A percentile compares a stretch with the other conserved stretches of the same genome.
Evolutionary conservation across 2,888 invertebrate species (phyloP).

Genomic region (Aporophyla nigra): DNA sequence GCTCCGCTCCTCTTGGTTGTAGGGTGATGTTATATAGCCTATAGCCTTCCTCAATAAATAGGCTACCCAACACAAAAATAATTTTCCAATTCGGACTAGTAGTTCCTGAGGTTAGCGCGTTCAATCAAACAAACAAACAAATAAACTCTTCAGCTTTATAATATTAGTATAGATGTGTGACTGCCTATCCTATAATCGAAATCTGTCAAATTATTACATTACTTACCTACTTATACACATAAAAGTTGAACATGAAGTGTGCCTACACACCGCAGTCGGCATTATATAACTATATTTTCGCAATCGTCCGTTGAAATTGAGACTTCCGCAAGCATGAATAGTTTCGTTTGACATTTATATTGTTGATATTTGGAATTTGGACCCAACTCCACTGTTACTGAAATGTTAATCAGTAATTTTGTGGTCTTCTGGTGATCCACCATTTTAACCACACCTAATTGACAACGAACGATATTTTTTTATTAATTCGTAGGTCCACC

Average conservation of each 20-base stretch:
- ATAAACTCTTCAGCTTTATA: too few species aligned
- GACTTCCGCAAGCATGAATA: conserved; percentile 34
- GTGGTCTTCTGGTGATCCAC: not conserved
- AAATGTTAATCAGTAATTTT: not conserved
- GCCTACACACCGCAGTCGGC: not conserved
- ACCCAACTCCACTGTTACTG: not conserved
- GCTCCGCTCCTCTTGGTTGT: too few species aligned
- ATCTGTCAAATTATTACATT: conserved; percentile 15
- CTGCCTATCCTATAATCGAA: not conserved
- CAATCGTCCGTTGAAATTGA: conserved; percentile 39
- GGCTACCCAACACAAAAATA: too few species aligned
- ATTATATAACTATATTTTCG: conserved; percentile 50
- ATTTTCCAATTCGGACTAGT: too few species aligned
- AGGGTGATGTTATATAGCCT: too few species aligned
- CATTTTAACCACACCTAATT: too few species aligned
- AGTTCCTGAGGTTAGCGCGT: too few species aligned
- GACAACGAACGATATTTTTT: too few species aligned
- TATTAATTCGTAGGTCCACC: too few species aligned
- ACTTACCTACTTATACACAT: not conserved
- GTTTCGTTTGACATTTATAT: conserved; percentile 34
- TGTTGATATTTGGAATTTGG: conserved; percentile 31
- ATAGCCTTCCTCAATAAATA: too few species aligned
- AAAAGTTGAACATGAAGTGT: conserved; percentile 19
- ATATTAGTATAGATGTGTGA: too few species aligned
- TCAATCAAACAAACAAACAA: too few species aligned